Evolutionary conservation across 2,797 vertebrate species (phyloP), one percentile per base, ranked within the genome.

Genomic region (Neomorphus geoffroyi): DNA sequence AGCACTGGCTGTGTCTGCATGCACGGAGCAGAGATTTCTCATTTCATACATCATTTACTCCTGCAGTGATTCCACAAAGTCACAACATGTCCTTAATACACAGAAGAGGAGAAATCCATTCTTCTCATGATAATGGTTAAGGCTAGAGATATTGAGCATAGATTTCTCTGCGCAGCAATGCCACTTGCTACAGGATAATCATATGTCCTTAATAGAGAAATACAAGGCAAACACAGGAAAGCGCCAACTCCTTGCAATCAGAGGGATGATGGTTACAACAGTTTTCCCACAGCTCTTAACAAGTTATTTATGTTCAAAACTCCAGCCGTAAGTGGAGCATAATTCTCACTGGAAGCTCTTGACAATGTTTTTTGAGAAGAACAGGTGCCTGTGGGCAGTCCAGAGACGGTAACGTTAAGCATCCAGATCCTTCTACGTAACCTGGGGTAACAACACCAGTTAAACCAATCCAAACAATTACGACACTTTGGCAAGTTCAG

Each of bases 1-100:
- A 87, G 88, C 12, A 6, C 56, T 13, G 14, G 43, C 78, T 95
- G 88, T 79, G 64, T 39, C 45, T 30, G 73, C 22, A 6, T 10
- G 32, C 37, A 64, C 9, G 0, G 82, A 96, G 95, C 95, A 96
- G 91, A 97, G 94, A 96, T 96, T 97, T 97, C 95, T 97, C 97
- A 97, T 98, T 98, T 98, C 97, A 97, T 97, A 97, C 96, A 96
- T 90, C 97, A 97, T 98, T 98, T 97, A 97, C 96, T 97, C 92
- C 93, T 45, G 94, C 46, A 35, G 91, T 18, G 92, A 96, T 89
- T 96, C 96, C 92, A 96, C 94, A 90, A 88, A 97, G 94, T 94
- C 93, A 97, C 96, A 95, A 91, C 64, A 71, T 1, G 27, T 90
- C 94, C 93, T 93, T 92, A 92, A 94, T 92, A 87, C 94, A 94